Evolutionary conservation across 1,140 invertebrate species (phyloP).

Genomic region (Sminthurides bifidus): DNA sequence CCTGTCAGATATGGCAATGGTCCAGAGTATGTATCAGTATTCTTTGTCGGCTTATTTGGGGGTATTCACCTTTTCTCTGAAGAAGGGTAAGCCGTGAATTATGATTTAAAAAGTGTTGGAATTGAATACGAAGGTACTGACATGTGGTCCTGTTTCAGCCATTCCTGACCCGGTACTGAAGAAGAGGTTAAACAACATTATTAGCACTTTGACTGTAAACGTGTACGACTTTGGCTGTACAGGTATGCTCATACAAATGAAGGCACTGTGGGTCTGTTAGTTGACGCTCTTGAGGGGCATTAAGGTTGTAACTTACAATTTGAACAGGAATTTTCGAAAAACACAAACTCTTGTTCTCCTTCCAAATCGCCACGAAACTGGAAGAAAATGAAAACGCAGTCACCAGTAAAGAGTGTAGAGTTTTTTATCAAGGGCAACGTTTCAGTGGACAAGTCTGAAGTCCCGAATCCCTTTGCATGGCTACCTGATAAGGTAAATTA

Average conservation of each 20-base stretch:
- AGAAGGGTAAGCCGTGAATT: constrained; percentile 40
- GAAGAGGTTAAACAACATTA: constrained; percentile 65
- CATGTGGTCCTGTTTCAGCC: constrained; percentile 37
- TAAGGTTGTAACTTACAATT: constrained; percentile 1
- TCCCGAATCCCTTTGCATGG: constrained; percentile 56
- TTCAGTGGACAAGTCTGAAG: constrained; percentile 56
- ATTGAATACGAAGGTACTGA: background rate
- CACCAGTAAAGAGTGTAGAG: constrained; percentile 58
- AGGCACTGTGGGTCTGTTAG: background rate
- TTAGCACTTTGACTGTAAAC: constrained; percentile 66
- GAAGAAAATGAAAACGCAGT: constrained; percentile 53
- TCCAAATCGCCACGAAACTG: constrained; percentile 74
- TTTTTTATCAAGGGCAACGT: constrained; percentile 81
- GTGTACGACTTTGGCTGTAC: constrained; percentile 82
- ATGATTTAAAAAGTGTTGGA: background rate
- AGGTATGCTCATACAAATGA: constrained; percentile 39
- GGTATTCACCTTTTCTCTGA: constrained; percentile 65
- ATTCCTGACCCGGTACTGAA: constrained; percentile 57
- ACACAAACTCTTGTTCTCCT: constrained; percentile 78
- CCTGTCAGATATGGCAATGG: constrained; percentile 66
- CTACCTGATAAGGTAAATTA: constrained; percentile 40
- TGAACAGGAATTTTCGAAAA: constrained; percentile 66
- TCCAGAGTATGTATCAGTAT: constrained; percentile 86
- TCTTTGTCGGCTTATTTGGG: constrained; percentile 65
- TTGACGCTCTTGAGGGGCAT: background rate